Percentiles rank a stretch among this genome's conserved stretches.
These are phyloP conservation scores for Apamea monoglypha DNA, from an alignment of 2,888 invertebrate species.

Conservation along the genomic window DNA sequence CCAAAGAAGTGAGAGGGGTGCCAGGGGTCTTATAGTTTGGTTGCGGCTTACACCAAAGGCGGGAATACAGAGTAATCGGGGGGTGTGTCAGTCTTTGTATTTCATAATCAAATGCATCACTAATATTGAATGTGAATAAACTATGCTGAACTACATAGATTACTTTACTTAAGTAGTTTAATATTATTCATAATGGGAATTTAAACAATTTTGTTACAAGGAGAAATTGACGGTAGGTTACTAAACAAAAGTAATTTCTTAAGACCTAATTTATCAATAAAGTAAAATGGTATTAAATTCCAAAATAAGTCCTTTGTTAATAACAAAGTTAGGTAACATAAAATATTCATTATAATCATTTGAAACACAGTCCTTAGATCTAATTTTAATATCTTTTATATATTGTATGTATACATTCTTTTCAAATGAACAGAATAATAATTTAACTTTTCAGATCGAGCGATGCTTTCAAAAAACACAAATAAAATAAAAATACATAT, in stretches of 20 bases:
- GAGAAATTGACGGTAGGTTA: neutral
- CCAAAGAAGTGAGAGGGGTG: slow-evolving; percentile 72
- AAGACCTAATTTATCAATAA: neutral
- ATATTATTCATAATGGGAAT: neutral
- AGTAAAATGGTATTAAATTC: neutral
- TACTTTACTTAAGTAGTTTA: neutral
- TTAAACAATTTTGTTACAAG: neutral
- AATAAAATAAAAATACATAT: slow-evolving; percentile 42
- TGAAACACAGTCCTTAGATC: neutral
- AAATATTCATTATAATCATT: neutral
- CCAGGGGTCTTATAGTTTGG: slow-evolving; percentile 71
- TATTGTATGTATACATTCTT: slow-evolving; percentile 31
- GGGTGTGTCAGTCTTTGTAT: slow-evolving; percentile 77
- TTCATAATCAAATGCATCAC: slow-evolving; percentile 79
- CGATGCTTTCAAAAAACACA: slow-evolving; percentile 41
- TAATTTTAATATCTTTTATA: slow-evolving; percentile 17
- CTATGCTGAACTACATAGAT: slow-evolving; percentile 2
- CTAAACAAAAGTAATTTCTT: neutral
- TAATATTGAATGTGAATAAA: slow-evolving; percentile 71
- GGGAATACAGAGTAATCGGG: slow-evolving; percentile 72
- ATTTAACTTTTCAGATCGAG: slow-evolving; percentile 47
- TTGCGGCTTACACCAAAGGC: slow-evolving; percentile 73
- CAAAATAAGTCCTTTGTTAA: neutral
- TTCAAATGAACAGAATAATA: slow-evolving; percentile 34
- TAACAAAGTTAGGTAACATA: neutral